Evolutionary conservation across 2,888 invertebrate species (phyloP), one percentile per base, ranked within the genome.

Genomic region (Drosophila ochracea): DNA sequence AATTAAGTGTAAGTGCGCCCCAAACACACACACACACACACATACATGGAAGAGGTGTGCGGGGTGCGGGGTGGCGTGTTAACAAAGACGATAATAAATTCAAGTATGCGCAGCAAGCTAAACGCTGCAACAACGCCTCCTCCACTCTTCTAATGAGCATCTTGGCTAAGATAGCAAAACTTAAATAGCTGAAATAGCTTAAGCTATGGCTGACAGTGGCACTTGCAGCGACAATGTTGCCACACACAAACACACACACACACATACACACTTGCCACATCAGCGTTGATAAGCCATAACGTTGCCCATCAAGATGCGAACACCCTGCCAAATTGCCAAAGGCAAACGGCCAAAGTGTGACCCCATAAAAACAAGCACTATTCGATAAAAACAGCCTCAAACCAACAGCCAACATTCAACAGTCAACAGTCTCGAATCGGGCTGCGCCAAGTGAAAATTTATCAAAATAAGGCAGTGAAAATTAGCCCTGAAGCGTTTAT

Each of bases 1-100:
- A 87, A 87, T 87, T 87, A 87, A 86, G 87, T 87, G 87, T 87
- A 87, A 87, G 85, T 80, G 76, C 85, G 80, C 72, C 67, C 47
- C 49, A 43, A 68, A 37, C 58, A 41, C 57, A 64, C 47, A 63
- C 35, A 47, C 39, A 33, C 55, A 43, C 55, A 28, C 65, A 1
- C 43, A 25, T 28, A 11, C 43, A 41, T n/a, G 55, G 28, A 39
- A 19, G 16, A 31, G 13, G 39, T 57, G 41, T 52, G 35, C 37
- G 25, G 0, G 19, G 28, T 4, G 11, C 30, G 19, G 30, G 9
- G 53, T 16, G 47, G 16, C n/a, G 39, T 65, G 25, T 52, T 72
- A 79, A 74, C 79, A 79, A 79, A 79, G 69, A 33, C 69, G 53
- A 59, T 78, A 78, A 77, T 54, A 77, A 37, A 73, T 66, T 76